Base-by-base conservation (phyloP, 1,140 invertebrate genomes). In the Mylabris phalerata region DNA sequence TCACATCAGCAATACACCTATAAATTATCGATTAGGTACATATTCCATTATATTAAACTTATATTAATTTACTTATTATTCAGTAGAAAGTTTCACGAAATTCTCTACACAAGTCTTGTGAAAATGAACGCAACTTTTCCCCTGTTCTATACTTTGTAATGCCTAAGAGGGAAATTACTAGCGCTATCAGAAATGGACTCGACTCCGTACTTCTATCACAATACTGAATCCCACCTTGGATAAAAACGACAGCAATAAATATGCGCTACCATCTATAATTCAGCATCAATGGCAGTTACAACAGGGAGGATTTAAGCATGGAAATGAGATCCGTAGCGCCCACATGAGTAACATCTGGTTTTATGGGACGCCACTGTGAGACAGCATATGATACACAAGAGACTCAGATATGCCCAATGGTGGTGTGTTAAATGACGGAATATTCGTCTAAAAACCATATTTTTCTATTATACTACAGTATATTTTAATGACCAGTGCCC, bases 381-480 rank as follows among this genome's bases (percentile, higher is more conserved):
- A 70, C 68, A 70, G 64, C 65, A 67, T 65, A 68, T 67, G 57
- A 52, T 46, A 59, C 65, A 67, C 66, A 19, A 51, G 67, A 70
- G 68, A 67, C 59, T 61, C 60, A 50, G 51, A 55, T 50, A 44
- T 63, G 60, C 57, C 61, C 64, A 65, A 68, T 66, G 63, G 60
- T 59, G 48, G 32, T 42, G 32, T 26, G 62, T 32, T 1, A 59
- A 67, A 70, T 70, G 68, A 68, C 67, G 61, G 65, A 67, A 60
- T 63, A 59, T 59, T 1, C 32, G 4, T 5, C 32, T 5, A 59
- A 60, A 60, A 55, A 54, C 52, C 61, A 38, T 60, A 54, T 25
- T 50, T 11, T 13, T 11, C 38, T 54, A 52, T 60, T 66, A 59
- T 57, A 55, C 59, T 50, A 64, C 64, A 64, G 62, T 47, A 24